Percentiles rank a stretch among this genome's conserved stretches.
Evolutionary conservation across 2,797 vertebrate species (phyloP).

Genomic region (Enteromius viviparus): DNA sequence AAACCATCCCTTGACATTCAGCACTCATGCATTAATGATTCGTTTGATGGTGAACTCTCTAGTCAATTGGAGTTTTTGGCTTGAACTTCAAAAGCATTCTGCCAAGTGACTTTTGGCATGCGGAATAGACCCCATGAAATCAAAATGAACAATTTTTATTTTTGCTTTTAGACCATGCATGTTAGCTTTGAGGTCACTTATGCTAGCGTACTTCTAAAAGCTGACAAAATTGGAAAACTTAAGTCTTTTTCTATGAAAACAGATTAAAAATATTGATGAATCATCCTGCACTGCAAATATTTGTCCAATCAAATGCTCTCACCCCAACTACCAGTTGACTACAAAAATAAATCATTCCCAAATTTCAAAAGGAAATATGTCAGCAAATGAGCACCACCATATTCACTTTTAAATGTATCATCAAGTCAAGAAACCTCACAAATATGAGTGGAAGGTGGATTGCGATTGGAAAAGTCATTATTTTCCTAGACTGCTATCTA

Average conservation of each 20-base stretch:
- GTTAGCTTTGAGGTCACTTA: not conserved
- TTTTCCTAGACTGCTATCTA: conserved; percentile 70
- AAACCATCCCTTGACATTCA: conserved; percentile 12
- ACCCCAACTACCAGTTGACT: not conserved
- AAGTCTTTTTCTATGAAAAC: not conserved
- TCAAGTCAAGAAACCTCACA: conserved; percentile 48
- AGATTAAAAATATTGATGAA: not conserved
- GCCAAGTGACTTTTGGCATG: conserved; percentile 21
- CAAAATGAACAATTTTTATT: not conserved
- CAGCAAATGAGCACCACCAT: not conserved
- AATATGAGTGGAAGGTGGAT: conserved; percentile 57
- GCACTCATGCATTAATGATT: conserved; percentile 33
- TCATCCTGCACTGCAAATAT: not conserved
- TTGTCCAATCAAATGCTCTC: not conserved
- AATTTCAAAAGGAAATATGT: conserved; percentile 34
- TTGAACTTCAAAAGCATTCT: conserved; percentile 39
- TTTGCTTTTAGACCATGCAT: not conserved
- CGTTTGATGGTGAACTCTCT: conserved; percentile 27
- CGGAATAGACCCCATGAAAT: not conserved
- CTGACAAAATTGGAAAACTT: not conserved
- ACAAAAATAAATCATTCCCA: not conserved
- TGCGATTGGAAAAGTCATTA: conserved; percentile 75
- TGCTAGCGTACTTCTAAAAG: not conserved
- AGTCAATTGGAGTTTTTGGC: conserved; percentile 10
- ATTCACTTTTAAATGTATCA: conserved; percentile 17